Evolutionary conservation across 92 coral and sea anemone genomes (phyloP).

Genomic region (Montipora capitata): DNA sequence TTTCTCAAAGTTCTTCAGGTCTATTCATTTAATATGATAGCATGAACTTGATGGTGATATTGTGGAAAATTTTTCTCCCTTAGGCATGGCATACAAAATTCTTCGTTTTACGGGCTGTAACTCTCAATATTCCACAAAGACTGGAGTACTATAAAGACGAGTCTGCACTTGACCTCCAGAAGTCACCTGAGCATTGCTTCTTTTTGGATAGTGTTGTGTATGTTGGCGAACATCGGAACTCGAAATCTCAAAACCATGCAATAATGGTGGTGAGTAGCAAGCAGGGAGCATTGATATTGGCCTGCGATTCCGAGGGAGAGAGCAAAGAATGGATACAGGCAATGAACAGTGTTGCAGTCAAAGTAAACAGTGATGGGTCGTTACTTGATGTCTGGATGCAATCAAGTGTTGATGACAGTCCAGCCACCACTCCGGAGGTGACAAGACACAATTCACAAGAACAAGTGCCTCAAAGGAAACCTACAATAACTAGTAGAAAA

Average conservation of each 20-base stretch:
- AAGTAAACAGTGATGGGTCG: constrained; percentile 24
- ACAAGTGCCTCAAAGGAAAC: background rate
- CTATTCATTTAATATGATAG: too few relatives aligned
- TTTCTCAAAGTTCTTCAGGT: too few relatives aligned
- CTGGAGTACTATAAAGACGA: constrained; percentile 85
- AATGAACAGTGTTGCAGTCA: constrained; percentile 63
- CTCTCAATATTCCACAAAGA: constrained; percentile 42
- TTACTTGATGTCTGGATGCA: constrained; percentile 50
- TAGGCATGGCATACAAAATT: constrained; percentile 88
- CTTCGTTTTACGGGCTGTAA: constrained; percentile 66
- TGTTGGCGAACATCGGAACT: constrained; percentile 75
- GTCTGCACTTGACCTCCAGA: constrained; percentile 46
- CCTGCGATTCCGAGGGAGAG: constrained; percentile 62
- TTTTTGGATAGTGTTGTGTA: constrained; percentile 66
- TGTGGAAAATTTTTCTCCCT: background rate
- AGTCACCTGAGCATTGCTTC: constrained; percentile 56
- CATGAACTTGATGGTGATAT: background rate
- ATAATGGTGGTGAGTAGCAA: constrained; percentile 73
- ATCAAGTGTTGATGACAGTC: constrained; percentile 10
- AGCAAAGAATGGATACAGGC: constrained; percentile 75
- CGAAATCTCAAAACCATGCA: constrained; percentile 69
- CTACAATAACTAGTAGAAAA: background rate
- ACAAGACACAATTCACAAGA: constrained; percentile 7
- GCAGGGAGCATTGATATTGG: constrained; percentile 75
- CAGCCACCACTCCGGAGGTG: constrained; percentile 44